Evolutionary conservation across 2,113 vertebrate species (phyloP).

Genomic region (Nothocercus nigrocapillus): DNA sequence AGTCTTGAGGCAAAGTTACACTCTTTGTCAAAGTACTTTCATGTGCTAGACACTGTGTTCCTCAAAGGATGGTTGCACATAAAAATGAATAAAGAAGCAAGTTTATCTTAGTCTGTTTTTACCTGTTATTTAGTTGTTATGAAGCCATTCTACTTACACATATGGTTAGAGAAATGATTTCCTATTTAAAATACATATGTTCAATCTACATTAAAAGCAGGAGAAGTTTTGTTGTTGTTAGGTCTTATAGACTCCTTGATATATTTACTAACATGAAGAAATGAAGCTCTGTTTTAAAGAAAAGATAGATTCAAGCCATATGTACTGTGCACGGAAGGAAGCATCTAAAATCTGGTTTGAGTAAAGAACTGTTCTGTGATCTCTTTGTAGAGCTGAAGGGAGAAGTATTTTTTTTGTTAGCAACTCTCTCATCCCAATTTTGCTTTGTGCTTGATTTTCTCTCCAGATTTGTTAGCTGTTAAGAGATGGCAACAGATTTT

Average conservation of each 20-base stretch:
- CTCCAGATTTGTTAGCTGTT: constrained; percentile 62
- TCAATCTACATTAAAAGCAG: constrained; percentile 9
- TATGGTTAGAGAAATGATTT: background rate
- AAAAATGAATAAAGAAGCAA: background rate
- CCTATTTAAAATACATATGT: background rate
- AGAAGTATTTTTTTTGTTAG: constrained; percentile 59
- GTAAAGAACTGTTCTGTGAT: constrained; percentile 68
- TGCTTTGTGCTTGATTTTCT: constrained; percentile 57
- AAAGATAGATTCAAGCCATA: constrained; percentile 56
- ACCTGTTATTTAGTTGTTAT: background rate
- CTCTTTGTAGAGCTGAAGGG: constrained; percentile 65
- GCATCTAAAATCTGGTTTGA: constrained; percentile 66
- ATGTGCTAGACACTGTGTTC: background rate
- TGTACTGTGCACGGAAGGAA: constrained; percentile 42
- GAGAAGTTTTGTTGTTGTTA: constrained; percentile 28
- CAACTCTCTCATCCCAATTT: constrained; percentile 55
- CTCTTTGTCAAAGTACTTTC: background rate
- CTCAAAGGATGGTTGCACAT: background rate
- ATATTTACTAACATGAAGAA: constrained; percentile 72
- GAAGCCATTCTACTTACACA: background rate
- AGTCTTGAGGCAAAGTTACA: background rate
- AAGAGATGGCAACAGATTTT: constrained; percentile 62
- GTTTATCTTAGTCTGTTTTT: background rate
- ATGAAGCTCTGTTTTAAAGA: constrained; percentile 47
- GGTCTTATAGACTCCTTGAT: constrained; percentile 21